phyloP scores from a whole-genome alignment of 2,797 vertebrate genomes.

The Synaphobranchus kaupii region DNA sequence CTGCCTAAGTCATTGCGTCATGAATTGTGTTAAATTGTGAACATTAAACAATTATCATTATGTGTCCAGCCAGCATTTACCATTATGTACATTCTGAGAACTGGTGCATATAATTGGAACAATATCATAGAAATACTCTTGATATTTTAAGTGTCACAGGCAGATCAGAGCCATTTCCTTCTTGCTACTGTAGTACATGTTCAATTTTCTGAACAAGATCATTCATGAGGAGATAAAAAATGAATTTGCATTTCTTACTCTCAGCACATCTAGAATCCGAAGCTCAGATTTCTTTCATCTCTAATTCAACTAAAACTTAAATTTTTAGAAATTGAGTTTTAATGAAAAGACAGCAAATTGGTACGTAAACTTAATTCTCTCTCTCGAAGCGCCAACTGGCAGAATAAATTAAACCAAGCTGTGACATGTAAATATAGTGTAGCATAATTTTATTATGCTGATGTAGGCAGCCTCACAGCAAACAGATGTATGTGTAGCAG shows the following conservation, averaged over 20 bases:
- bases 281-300: background rate
- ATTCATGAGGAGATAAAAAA: background rate
- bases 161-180: background rate
- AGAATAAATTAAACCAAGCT: background rate
- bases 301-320: background rate
- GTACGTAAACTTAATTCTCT: background rate
- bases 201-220: conserved; percentile 1
- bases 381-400: background rate
- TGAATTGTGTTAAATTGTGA: background rate
- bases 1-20: background rate
- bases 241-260: background rate
- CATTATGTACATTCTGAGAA: background rate
- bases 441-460: conserved; percentile 5
- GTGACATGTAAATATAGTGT: conserved; percentile 1
- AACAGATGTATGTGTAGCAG: background rate
- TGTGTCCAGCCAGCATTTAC: background rate
- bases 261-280: background rate
- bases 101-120: background rate
- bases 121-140: background rate
- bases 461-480: background rate
- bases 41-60: background rate
- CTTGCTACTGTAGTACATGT: background rate
- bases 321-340: background rate
- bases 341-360: background rate
- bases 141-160: background rate